Base-by-base conservation (phyloP, 2,113 vertebrate species). In the Thymallus thymallus region DNA sequence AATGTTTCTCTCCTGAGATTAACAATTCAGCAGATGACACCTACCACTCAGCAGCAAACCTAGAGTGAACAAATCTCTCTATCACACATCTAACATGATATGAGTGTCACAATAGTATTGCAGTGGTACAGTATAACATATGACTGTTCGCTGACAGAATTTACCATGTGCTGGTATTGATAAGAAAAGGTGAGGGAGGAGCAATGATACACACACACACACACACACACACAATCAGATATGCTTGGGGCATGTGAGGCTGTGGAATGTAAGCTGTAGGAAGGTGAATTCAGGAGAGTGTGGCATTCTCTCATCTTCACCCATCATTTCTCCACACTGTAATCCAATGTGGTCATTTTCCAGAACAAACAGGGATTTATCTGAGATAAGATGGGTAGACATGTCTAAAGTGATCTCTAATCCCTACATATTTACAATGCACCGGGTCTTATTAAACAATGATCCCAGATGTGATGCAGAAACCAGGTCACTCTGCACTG, bases 331-430 rank as follows among this genome's bases (percentile, higher is more conserved):
- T 66, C 30, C 64, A 66, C 26, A 5, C 30, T 26, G 20, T 66
- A 66, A 66, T 66, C 64, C 18, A 4, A 18, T n/a, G 18, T 26
- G 64, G 64, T 66, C 16, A 35, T 66, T 35, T n/a, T n/a, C 64
- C 30, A 32, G 64, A 66, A 35, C 64, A 66, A 66, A 66, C 64
- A 41, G 5, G 14, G 64, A 30, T 66, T 66, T 66, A 66, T 32
- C 29, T 16, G 5, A 32, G 63, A 26, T 35, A 66, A 41, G 64
- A 35, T 30, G 30, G 18, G 18, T 66, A 16, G 16, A 66, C 30
- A 66, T 66, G 64, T 66, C 14, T 18, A 32, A 66, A 30, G 18
- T 32, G 29, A 32, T 10, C 64, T 66, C 5, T 66, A 66, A 66
- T 66, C 64, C 64, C 64, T 32, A 16, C 0, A 30, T 32, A 32